These are phyloP conservation scores for Nomada goodeniana DNA, from an alignment of 2,888 invertebrate species.

Conservation along the genomic window DNA sequence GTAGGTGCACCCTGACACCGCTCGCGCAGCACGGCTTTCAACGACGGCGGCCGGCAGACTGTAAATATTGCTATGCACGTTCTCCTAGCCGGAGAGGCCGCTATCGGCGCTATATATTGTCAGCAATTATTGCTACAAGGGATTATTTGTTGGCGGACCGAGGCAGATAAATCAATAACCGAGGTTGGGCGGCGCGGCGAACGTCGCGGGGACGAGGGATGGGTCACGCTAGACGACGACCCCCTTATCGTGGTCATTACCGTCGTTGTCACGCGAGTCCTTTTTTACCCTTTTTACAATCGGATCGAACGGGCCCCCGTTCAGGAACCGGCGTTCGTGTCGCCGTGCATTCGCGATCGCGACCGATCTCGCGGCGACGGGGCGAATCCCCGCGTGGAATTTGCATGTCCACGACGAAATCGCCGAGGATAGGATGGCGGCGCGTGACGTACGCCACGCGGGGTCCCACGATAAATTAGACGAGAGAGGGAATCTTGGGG, in stretches of 20 bases:
- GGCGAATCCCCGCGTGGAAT: not conserved
- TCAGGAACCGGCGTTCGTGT: slow-evolving; percentile 12
- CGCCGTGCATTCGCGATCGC: slow-evolving; percentile 8
- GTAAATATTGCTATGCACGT: slow-evolving; percentile 65
- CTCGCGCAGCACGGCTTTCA: slow-evolving; percentile 37
- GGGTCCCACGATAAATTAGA: too few species aligned
- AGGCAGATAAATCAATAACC: slow-evolving; percentile 71
- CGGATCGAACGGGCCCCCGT: slow-evolving; percentile 34
- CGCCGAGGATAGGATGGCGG: not conserved
- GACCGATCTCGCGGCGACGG: not conserved
- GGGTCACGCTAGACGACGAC: slow-evolving; percentile 39
- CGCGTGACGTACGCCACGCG: not conserved
- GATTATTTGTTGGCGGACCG: slow-evolving; percentile 69
- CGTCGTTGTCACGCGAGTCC: slow-evolving; percentile 42
- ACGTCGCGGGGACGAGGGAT: slow-evolving; percentile 40
- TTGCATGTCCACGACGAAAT: slow-evolving; percentile 17
- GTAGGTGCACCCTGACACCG: slow-evolving; percentile 56
- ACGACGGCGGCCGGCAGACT: slow-evolving; percentile 47
- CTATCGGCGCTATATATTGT: slow-evolving; percentile 69
- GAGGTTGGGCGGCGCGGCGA: slow-evolving; percentile 30
- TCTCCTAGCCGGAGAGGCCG: slow-evolving; percentile 20
- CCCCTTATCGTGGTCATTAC: slow-evolving; percentile 57
- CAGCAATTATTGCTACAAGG: slow-evolving; percentile 74
- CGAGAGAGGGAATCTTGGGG: not conserved
- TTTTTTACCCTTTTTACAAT: slow-evolving; percentile 31